phyloP scores from a whole-genome alignment of 2,113 vertebrate genomes.

The Pithys albifrons region DNA sequence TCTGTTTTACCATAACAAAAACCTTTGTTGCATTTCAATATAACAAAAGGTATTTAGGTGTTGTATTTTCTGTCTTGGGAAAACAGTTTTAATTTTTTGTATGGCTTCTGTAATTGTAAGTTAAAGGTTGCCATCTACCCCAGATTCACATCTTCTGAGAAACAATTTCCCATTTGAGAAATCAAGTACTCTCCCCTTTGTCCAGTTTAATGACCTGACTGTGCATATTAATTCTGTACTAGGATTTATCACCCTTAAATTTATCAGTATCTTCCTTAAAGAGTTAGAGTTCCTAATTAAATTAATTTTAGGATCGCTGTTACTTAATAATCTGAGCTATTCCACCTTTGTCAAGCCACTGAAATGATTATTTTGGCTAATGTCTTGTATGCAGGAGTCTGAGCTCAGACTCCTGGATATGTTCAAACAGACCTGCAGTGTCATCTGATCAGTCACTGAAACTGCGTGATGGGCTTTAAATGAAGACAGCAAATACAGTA shows the following conservation, averaged over 20 bases:
- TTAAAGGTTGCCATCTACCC: background rate
- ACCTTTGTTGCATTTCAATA: background rate
- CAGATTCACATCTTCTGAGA: background rate
- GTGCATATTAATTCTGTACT: background rate
- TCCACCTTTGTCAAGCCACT: background rate
- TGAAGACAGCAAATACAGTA: background rate
- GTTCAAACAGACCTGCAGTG: background rate
- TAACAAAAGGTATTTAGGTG: background rate
- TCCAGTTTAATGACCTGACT: background rate
- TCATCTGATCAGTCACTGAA: background rate
- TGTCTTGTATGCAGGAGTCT: background rate
- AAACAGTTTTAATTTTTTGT: background rate
- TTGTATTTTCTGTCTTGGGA: background rate
- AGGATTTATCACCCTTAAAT: background rate
- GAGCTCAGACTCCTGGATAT: background rate
- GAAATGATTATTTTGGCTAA: background rate
- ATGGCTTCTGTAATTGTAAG: background rate
- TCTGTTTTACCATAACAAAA: background rate
- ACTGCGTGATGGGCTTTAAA: background rate
- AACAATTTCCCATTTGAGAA: background rate
- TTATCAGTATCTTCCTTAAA: background rate
- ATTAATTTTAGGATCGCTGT: background rate
- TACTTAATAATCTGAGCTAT: background rate
- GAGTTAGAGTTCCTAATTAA: background rate
- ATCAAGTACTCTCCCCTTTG: background rate